These are phyloP conservation scores for Hycleus phaleratus DNA, from an alignment of 1,140 invertebrate species.

Conservation along the genomic window DNA sequence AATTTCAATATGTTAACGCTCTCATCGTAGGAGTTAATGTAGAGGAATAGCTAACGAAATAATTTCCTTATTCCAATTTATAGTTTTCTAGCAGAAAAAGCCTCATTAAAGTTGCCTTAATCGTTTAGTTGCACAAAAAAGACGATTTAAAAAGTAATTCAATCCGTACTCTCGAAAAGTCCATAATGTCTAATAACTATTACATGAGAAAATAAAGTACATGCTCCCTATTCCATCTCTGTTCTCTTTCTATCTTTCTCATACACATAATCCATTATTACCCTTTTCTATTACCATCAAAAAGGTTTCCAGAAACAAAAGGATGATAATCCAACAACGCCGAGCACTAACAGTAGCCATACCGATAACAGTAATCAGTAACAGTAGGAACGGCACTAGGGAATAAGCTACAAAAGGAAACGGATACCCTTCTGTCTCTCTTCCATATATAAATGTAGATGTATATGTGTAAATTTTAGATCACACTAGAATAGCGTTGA, in stretches of 20 bases:
- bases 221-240: no score
- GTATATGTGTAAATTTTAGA: no score
- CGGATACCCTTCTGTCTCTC: no score
- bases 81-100: no score
- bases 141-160: slow-evolving; percentile 21
- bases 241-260: background rate
- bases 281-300: slow-evolving; percentile 28
- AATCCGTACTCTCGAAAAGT: slow-evolving; percentile 19
- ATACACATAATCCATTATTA: slow-evolving; percentile 20
- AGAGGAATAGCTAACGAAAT: no score
- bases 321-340: slow-evolving; percentile 21
- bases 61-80: no score
- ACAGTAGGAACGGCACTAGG: slow-evolving; percentile 10
- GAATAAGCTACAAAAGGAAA: no score
- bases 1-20: no score
- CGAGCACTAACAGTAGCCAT: slow-evolving; percentile 4
- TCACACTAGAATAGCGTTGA: slow-evolving; percentile 4
- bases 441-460: no score
- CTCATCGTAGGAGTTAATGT: no score
- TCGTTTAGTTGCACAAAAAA: background rate
- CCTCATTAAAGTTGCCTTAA: no score
- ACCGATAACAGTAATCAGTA: slow-evolving; percentile 30
- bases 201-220: slow-evolving; percentile 17
- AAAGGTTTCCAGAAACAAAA: slow-evolving; percentile 26
- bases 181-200: slow-evolving; percentile 23